Base-by-base conservation (phyloP, 2,888 invertebrate species). In the Aporophyla nigra region DNA sequence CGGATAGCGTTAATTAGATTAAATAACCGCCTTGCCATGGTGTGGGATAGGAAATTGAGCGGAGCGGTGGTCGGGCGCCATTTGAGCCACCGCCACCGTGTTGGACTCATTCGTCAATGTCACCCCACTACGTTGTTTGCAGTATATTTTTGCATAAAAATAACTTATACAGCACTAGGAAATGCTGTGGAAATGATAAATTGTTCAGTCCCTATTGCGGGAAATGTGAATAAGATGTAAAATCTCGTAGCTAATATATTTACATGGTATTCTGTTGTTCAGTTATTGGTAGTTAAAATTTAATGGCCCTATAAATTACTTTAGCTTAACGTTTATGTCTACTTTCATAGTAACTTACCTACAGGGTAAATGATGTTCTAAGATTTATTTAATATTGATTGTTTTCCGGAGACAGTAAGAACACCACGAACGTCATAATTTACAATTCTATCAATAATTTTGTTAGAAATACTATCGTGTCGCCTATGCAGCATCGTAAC, bases 141-240 rank as follows among this genome's bases (percentile, higher is more conserved):
- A 91, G 93, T 93, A 93, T 93, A 93, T 93, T 93, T 95, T 95
- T 94, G 93, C 94, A 94, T 94, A 93, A 93, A 94, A 93, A 94
- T 92, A 93, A 92, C 89, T 89, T 88, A 77, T 68, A 84, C 74
- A 82, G 68, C 79, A 84, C 82, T 82, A 87, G 88, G 86, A 90
- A 90, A 88, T 84, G 83, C 77, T 88, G 80, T 83, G 87, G 89
- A 89, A 90, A 91, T 90, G 87, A 92, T 83, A 76, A 89, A 90
- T 88, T 74, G 83, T 87, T 86, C 74, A 66, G 69, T 67, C 63
- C 74, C 73, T 76, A 78, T 71, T 63, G 63, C 56, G 82, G 66
- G 74, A 76, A 82, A 88, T 78, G 75, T 79, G 78, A 85, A 77
- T 76, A 68, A 80, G 76, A 77, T 74, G 79, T 82, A 53, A 74